A percentile compares a stretch with the other conserved stretches of the same genome.
phyloP scores from a whole-genome alignment of 1,140 invertebrate species.

The Berghia stephanieae region DNA sequence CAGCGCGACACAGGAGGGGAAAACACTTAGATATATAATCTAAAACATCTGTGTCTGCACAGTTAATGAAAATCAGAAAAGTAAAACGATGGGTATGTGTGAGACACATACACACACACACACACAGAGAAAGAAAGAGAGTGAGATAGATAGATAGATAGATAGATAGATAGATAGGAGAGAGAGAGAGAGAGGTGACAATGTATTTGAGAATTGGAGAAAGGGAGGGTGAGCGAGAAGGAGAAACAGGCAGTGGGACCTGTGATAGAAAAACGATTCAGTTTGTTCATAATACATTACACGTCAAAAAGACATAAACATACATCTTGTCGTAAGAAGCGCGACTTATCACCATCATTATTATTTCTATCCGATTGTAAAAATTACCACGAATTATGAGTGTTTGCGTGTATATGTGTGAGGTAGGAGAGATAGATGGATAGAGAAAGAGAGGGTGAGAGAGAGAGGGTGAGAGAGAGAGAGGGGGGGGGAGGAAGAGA shows the following conservation, averaged over 20 bases:
- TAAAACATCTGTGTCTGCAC: no score
- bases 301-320: not conserved
- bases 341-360: no score
- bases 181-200: not conserved
- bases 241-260: no score
- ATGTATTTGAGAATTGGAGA: no score
- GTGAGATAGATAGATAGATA: not conserved
- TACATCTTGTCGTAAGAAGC: not conserved
- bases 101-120: slow-evolving; percentile 5
- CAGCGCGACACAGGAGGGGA: no score
- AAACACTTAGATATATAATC: no score
- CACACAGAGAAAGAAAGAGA: not conserved
- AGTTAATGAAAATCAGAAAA: no score
- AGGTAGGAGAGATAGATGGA: not conserved
- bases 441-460: not conserved
- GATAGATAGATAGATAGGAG: not conserved
- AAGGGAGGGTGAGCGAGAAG: no score
- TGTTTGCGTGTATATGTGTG: no score
- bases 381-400: no score
- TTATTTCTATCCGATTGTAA: no score
- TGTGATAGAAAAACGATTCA: no score
- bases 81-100: not conserved
- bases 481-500: not conserved
- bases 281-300: not conserved
- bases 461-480: not conserved